Base-by-base conservation (phyloP, 92 coral and sea anemone species). In the Epizoanthus scotinus region DNA sequence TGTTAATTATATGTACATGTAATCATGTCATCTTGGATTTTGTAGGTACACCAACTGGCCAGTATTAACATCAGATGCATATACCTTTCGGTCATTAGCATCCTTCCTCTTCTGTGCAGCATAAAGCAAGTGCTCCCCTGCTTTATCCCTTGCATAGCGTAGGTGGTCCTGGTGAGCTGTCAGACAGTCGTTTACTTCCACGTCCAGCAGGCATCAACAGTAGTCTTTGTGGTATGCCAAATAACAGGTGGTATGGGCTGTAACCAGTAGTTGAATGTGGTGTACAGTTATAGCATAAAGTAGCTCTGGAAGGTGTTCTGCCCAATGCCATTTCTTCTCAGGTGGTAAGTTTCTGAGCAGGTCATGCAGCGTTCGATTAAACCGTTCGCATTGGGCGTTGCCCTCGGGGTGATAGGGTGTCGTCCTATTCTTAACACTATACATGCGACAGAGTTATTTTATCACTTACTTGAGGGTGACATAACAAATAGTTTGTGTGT, bases 341-440 rank as follows among this genome's bases (percentile, higher is more conserved):
- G 68, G 82, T 17, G 82, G 82, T 63, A 77, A 77, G 27, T 69
- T 34, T 55, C 60, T 77, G 31, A 78, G 83, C 60, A 78, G 67
- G 61, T 63, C 83, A 62, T 62, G 83, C 27, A 79, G 83, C n/a
- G 83, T 79, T 19, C 83, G 58, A 55, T 79, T 79, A 44, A 79
- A 64, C 24, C 83, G 27, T 28, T 58, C 82, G 53, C 82, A 57
- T 49, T 77, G 82, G 36, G 82, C 82, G 14, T 77, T 77, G 52
- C 82, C 82, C 56, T 77, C 40, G 5, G 82, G 78, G 49, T 34
- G 78, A 58, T 71, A 71, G 19, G 78, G 78, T 15, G 78, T 71
- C 27, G 64, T 49, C 17, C 84, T 31, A 65, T 77, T 77, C 53
- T 77, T 57, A n/a, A 77, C 42, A 9, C 71, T 71, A 77, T 77